Percentiles rank a stretch among this genome's conserved stretches.
Evolutionary conservation across 2,888 invertebrate species (phyloP).

Genomic region (Xanthostigma xanthostigma): DNA sequence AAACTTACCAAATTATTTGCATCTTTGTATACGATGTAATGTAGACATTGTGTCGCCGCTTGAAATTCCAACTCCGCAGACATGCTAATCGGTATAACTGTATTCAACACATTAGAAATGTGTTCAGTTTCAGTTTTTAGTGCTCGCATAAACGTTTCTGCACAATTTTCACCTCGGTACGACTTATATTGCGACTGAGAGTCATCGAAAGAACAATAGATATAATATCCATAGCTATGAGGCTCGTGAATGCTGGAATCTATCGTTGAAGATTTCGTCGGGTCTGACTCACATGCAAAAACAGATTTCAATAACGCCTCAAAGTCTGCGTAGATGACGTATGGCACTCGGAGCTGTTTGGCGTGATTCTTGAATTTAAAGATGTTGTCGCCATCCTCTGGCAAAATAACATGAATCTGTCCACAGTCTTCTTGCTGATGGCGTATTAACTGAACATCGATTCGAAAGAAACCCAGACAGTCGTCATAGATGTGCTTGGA

Average conservation of each 20-base stretch:
- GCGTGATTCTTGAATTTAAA: neutral
- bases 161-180: conserved; percentile 13
- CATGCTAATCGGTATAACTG: conserved; percentile 9
- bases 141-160: conserved; percentile 13
- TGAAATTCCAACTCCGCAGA: conserved; percentile 14
- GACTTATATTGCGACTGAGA: conserved; percentile 12
- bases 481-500: too few relatives aligned
- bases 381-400: too few relatives aligned
- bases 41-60: conserved; percentile 15
- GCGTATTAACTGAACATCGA: too few relatives aligned
- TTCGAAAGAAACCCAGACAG: too few relatives aligned
- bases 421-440: too few relatives aligned
- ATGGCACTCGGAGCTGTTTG: too few relatives aligned
- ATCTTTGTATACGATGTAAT: conserved; percentile 19
- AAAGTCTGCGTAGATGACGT: too few relatives aligned
- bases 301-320: neutral
- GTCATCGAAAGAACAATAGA: conserved; percentile 16
- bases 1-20: conserved; percentile 15
- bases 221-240: conserved; percentile 12
- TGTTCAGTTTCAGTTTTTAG: conserved; percentile 9
- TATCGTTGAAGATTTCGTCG: conserved; percentile 2
- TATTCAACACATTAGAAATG: conserved; percentile 9
- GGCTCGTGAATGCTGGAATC: conserved; percentile 2
- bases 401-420: too few relatives aligned
- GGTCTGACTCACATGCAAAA: too few relatives aligned